Percentiles rank a stretch among this genome's conserved stretches.
These are phyloP conservation scores for Pseudorhiza aurosa DNA, from an alignment of 30 jellyfish, hydroid and myxozoan genomes.

Conservation along the genomic window DNA sequence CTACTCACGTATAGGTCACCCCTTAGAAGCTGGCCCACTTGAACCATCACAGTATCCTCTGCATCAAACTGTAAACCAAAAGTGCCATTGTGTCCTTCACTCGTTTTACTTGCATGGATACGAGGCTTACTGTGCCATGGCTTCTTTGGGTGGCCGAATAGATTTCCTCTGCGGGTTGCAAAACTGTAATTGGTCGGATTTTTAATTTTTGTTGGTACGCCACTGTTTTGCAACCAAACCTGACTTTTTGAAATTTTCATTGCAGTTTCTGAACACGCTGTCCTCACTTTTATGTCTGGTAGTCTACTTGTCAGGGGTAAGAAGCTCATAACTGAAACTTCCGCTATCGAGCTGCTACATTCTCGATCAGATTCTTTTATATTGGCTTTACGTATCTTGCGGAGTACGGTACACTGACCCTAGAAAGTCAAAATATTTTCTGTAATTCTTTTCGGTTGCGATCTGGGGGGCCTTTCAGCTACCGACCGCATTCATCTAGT, in stretches of 20 bases:
- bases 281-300: background rate
- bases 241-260: background rate
- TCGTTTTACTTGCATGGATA: too few species aligned
- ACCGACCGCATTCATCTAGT: too few species aligned
- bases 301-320: constrained; percentile 4
- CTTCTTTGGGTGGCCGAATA: too few species aligned
- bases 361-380: background rate
- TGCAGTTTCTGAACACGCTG: background rate
- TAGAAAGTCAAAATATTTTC: background rate
- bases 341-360: constrained; percentile 17
- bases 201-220: background rate
- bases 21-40: constrained; percentile 34
- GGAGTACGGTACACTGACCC: constrained; percentile 39
- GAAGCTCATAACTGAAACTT: background rate
- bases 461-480: too few species aligned
- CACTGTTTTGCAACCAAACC: background rate
- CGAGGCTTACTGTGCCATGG: too few species aligned
- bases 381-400: background rate
- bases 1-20: constrained; percentile 60
- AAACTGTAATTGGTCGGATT: too few species aligned
- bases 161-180: too few species aligned
- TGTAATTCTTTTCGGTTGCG: too few species aligned
- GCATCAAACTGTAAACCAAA: too few species aligned
- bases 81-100: too few species aligned
- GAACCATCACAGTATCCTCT: constrained; percentile 20